A percentile compares a stretch with the other conserved stretches of the same genome.
Evolutionary conservation across 1,140 invertebrate genomes (phyloP).

Genomic region (Tetraneura akinire): DNA sequence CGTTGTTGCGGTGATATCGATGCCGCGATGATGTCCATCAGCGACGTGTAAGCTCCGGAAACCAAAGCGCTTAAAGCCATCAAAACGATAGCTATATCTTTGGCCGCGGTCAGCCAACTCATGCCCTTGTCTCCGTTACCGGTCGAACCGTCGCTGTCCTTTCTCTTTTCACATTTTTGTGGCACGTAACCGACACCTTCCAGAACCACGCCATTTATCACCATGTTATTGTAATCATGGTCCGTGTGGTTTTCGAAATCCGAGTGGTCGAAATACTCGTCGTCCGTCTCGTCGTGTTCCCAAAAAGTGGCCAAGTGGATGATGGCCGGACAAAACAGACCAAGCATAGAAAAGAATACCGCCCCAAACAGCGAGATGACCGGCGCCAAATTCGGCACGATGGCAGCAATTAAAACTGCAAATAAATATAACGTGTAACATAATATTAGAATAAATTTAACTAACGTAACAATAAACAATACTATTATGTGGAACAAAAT

Average conservation of each 20-base stretch:
- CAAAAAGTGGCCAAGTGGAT: constrained; percentile 84
- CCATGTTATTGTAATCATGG: background rate
- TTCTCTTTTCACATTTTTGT: background rate
- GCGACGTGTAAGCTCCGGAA: constrained; percentile 68
- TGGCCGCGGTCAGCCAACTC: constrained; percentile 66
- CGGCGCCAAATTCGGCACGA: constrained; percentile 83
- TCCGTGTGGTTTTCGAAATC: background rate
- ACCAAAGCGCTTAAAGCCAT: constrained; percentile 68
- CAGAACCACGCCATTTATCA: background rate
- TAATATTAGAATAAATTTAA: background rate
- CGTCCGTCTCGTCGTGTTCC: constrained; percentile 66
- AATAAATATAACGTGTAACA: background rate
- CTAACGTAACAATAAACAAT: too few relatives aligned
- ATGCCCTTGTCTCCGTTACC: constrained; percentile 65
- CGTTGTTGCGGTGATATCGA: background rate
- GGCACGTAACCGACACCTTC: too few relatives aligned
- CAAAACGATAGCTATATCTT: constrained; percentile 66
- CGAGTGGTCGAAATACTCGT: constrained; percentile 58
- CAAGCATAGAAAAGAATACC: constrained; percentile 86
- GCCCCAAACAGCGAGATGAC: constrained; percentile 93
- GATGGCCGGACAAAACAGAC: constrained; percentile 88
- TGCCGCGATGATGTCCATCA: constrained; percentile 63
- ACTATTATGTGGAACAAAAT: too few relatives aligned
- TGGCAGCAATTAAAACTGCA: constrained; percentile 76
- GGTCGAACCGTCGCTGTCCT: background rate